These are phyloP conservation scores for Lathronympha strigana DNA, from an alignment of 2,888 invertebrate genomes.

Conservation along the genomic window DNA sequence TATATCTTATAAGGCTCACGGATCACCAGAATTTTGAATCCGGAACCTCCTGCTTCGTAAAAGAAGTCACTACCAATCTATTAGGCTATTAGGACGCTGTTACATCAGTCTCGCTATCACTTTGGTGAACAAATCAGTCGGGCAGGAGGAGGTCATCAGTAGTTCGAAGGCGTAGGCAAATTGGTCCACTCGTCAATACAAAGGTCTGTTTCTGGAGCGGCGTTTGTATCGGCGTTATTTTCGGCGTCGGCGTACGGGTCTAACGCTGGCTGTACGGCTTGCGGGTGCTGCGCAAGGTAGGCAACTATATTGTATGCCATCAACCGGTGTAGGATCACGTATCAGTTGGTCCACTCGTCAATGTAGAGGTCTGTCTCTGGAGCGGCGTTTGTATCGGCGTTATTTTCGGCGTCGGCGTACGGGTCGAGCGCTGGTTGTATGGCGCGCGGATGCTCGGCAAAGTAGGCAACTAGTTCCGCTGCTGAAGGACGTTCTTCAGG, in stretches of 20 bases:
- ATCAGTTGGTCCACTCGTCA: constrained; percentile 17
- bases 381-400: constrained; percentile 4
- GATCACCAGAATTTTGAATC: too few species aligned
- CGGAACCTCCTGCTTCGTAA: too few species aligned
- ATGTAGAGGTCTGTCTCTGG: constrained; percentile 3
- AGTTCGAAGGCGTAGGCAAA: too few species aligned
- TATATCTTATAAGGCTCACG: too few species aligned
- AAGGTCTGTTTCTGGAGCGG: neutral
- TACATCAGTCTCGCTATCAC: too few species aligned
- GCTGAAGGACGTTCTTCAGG: constrained; percentile 88
- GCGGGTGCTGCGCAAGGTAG: constrained; percentile 88
- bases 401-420: constrained; percentile 10
- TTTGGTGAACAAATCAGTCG: too few species aligned
- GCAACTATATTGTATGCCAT: constrained; percentile 89
- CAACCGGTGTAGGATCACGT: constrained; percentile 85
- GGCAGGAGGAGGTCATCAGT: too few species aligned
- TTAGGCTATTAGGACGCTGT: too few species aligned
- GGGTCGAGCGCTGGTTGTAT: constrained; percentile 52
- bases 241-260: constrained; percentile 32
- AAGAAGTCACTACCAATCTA: too few species aligned
- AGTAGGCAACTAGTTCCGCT: constrained; percentile 88
- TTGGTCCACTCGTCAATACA: too few species aligned
- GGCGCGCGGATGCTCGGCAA: constrained; percentile 87
- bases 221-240: neutral
- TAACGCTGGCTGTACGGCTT: constrained; percentile 59